Evolutionary conservation across 1,140 invertebrate genomes (phyloP).

Genomic region (Papilio dardanus): DNA sequence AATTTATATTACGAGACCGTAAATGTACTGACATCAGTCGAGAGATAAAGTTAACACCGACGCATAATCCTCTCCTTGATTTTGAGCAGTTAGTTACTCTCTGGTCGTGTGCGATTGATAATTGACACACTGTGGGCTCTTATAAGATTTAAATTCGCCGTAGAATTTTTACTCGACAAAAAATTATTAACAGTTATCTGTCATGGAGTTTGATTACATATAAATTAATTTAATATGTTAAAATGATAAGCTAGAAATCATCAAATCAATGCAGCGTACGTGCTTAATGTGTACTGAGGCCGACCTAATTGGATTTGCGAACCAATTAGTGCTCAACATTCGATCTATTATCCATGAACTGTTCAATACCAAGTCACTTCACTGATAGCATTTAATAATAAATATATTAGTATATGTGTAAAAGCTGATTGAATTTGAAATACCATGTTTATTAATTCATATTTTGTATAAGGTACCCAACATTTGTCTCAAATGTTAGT

Average conservation of each 20-base stretch:
- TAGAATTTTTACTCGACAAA: neutral
- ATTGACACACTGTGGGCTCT: too few relatives aligned
- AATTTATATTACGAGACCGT: too few relatives aligned
- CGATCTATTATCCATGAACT: conserved; percentile 65
- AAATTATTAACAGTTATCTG: neutral
- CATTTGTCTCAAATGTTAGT: too few relatives aligned
- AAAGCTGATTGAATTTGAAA: neutral
- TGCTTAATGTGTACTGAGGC: conserved; percentile 70
- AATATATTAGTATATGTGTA: neutral
- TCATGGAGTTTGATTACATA: neutral
- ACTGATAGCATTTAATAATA: conserved; percentile 31
- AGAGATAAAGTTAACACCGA: too few relatives aligned
- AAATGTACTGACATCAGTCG: too few relatives aligned
- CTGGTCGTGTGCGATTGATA: too few relatives aligned
- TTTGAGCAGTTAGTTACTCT: too few relatives aligned
- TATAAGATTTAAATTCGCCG: too few relatives aligned
- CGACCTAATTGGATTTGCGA: conserved; percentile 76
- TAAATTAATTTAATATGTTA: neutral
- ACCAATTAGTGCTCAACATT: conserved; percentile 75
- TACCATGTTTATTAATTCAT: too few relatives aligned
- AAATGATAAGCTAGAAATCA: conserved; percentile 25
- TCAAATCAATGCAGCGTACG: conserved; percentile 64
- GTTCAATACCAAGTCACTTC: conserved; percentile 26
- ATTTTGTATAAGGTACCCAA: too few relatives aligned
- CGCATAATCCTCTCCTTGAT: too few relatives aligned